Conservation (phyloP, 2,113 vertebrate genomes). For the Anseranas semipalmata region DNA sequence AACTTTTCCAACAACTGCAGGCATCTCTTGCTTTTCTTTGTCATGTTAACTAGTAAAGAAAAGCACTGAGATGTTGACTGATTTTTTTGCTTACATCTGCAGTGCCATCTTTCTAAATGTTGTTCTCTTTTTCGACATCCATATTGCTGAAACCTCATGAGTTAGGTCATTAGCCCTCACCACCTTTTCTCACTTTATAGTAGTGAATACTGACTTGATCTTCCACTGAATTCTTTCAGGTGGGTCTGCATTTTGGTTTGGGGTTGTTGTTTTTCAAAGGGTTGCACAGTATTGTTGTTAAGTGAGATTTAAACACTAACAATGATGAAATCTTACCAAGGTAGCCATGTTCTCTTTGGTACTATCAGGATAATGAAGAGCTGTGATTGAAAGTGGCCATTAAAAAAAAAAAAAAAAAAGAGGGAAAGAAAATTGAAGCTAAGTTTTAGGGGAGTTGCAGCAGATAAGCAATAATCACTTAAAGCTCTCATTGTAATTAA, state of each 20-base stretch:
- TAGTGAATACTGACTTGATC: background rate
- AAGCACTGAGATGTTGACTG: background rate
- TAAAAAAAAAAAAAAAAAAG: background rate
- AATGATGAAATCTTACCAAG: background rate
- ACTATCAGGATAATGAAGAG: background rate
- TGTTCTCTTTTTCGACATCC: background rate
- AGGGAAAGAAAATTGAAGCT: background rate
- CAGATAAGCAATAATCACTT: background rate
- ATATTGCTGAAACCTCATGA: background rate
- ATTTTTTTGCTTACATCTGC: background rate
- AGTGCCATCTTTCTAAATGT: background rate
- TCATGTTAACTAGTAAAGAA: background rate
- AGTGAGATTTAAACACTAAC: background rate
- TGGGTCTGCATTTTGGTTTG: background rate
- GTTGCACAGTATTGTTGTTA: background rate
- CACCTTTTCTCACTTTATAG: background rate
- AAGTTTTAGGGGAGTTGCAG: background rate
- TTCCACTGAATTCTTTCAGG: background rate
- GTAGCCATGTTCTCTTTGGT: background rate
- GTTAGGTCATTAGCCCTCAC: background rate
- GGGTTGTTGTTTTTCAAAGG: background rate
- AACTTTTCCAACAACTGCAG: background rate
- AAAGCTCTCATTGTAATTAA: background rate
- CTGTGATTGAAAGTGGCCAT: background rate
- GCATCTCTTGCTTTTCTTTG: background rate